Percentiles rank a stretch among this genome's conserved stretches.
phyloP scores from a whole-genome alignment of 2,888 invertebrate genomes.

The Rhamnusium bicolor region DNA sequence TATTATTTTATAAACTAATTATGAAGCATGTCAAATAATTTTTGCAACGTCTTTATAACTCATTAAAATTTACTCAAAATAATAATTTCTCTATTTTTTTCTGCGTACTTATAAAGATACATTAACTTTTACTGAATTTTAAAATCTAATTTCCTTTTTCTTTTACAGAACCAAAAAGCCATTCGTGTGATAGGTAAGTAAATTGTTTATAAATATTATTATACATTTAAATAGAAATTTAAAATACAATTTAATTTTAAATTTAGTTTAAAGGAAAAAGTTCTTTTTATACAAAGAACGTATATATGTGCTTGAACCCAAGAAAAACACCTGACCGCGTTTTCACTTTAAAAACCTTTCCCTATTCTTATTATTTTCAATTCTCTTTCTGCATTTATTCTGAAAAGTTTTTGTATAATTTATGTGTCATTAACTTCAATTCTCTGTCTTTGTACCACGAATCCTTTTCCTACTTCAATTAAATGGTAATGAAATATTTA shows the following conservation, averaged over 20 bases:
- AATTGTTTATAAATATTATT: constrained; percentile 33
- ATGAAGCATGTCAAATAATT: too few relatives aligned
- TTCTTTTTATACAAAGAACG: constrained; percentile 16
- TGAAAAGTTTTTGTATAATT: constrained; percentile 64
- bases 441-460: constrained; percentile 41
- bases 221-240: constrained; percentile 32
- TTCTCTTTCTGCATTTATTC: constrained; percentile 59
- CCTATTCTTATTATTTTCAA: constrained; percentile 61
- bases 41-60: too few relatives aligned
- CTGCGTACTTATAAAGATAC: not conserved
- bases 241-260: constrained; percentile 35
- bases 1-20: too few relatives aligned
- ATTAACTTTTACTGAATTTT: not conserved
- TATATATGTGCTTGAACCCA: constrained; percentile 9
- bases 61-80: too few relatives aligned
- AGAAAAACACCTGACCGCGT: constrained; percentile 40
- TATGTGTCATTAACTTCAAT: constrained; percentile 64
- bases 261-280: constrained; percentile 22
- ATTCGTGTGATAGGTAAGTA: constrained; percentile 13
- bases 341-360: constrained; percentile 52
- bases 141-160: constrained; percentile 25
- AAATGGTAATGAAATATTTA: constrained; percentile 46
- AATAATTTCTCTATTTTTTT: too few relatives aligned
- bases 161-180: constrained; percentile 7
- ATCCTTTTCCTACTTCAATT: constrained; percentile 43